Evolutionary conservation across 2,888 invertebrate species (phyloP).

Genomic region (Amphipoea lucens): DNA sequence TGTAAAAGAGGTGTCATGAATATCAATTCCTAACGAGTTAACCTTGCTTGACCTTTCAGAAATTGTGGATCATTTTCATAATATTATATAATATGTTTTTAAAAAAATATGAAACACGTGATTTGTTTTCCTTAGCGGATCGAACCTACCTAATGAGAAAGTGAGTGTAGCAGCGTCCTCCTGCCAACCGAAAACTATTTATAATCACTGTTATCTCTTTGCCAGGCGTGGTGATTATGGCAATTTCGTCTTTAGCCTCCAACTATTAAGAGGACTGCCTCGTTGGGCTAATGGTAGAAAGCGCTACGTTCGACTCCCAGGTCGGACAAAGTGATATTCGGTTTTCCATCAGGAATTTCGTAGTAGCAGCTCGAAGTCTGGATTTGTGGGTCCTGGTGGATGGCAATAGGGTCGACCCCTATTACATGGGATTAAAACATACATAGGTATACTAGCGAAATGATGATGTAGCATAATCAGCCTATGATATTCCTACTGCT

Average conservation of each 20-base stretch:
- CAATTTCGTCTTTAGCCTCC: no score
- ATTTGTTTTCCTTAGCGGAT: neutral
- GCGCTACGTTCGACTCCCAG: neutral
- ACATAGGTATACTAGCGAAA: no score
- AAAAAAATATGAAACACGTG: neutral
- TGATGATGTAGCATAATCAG: no score
- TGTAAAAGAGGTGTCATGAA: conserved; percentile 36
- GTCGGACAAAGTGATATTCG: neutral
- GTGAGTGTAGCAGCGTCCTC: no score
- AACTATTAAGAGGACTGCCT: no score
- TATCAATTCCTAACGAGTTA: no score
- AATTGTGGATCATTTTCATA: conserved; percentile 24
- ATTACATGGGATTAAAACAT: neutral
- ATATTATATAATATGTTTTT: conserved; percentile 15
- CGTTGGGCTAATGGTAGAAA: neutral
- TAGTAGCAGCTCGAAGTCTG: neutral
- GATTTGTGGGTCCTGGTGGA: neutral
- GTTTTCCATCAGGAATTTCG: neutral
- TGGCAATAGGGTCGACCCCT: neutral
- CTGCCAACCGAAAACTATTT: neutral
- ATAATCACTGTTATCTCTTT: neutral
- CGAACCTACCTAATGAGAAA: no score
- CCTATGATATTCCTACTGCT: no score
- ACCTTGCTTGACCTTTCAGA: no score
- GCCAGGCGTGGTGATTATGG: neutral